Conservation (phyloP, 2,888 invertebrate species). For the Drosophila neonasuta region DNA sequence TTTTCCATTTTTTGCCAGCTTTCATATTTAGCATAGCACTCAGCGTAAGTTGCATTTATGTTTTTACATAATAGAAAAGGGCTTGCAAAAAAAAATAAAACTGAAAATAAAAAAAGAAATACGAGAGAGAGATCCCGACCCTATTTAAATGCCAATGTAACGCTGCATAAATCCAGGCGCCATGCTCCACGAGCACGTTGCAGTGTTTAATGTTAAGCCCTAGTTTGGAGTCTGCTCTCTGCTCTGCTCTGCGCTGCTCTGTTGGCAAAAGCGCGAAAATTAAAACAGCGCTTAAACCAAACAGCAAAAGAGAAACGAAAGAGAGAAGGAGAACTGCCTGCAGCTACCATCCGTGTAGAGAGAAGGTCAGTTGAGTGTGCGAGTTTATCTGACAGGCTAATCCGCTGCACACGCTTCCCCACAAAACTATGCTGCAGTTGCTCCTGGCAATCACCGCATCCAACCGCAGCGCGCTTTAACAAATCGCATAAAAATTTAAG, state of each 20-base stretch:
- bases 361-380: constrained; percentile 14
- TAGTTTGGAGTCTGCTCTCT: constrained; percentile 31
- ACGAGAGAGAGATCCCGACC: constrained; percentile 33
- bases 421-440: not conserved
- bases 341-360: not conserved
- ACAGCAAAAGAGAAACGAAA: not conserved
- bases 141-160: constrained; percentile 69
- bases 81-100: constrained; percentile 23
- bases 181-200: constrained; percentile 64
- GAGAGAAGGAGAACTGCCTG: constrained; percentile 2
- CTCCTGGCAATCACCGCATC: not conserved
- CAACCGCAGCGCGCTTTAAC: constrained; percentile 15
- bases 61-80: constrained; percentile 58
- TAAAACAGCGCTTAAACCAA: constrained; percentile 26
- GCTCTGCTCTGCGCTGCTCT: constrained; percentile 3
- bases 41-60: constrained; percentile 69
- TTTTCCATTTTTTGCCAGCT: constrained; percentile 11
- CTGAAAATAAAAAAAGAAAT: constrained; percentile 23
- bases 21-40: constrained; percentile 44
- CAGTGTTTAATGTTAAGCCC: constrained; percentile 62
- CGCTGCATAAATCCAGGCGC: constrained; percentile 67
- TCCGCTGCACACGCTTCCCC: constrained; percentile 27
- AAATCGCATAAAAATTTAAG: constrained; percentile 26
- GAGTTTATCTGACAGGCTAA: constrained; percentile 34
- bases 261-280: constrained; percentile 40